phyloP scores from a whole-genome alignment of 1,140 invertebrate genomes.

The Drosophila gunungcola region DNA sequence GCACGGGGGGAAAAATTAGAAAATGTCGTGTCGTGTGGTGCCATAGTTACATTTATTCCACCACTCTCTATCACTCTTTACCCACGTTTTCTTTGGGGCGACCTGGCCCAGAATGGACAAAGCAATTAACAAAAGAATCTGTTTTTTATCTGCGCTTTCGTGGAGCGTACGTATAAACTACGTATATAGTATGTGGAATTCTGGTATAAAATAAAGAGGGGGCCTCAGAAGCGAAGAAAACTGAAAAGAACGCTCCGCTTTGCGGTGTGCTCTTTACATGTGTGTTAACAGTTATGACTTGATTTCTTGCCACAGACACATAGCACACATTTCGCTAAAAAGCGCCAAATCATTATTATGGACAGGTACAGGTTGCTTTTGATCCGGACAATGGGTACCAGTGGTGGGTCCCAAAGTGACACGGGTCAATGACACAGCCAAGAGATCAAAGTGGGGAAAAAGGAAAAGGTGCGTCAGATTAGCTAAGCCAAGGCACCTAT shows the following conservation, averaged over 20 bases:
- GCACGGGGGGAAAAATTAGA: conserved; percentile 38
- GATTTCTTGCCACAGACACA: conserved; percentile 69
- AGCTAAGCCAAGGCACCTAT: conserved; percentile 25
- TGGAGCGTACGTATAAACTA: neutral
- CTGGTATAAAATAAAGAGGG: neutral
- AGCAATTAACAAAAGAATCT: conserved; percentile 52
- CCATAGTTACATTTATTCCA: conserved; percentile 47
- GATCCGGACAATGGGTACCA: conserved; percentile 37
- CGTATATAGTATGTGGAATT: too few relatives aligned
- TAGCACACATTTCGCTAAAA: conserved; percentile 44
- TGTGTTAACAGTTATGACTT: conserved; percentile 70
- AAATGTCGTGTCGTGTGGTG: conserved; percentile 58
- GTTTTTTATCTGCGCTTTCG: conserved; percentile 34
- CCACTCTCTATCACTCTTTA: conserved; percentile 32
- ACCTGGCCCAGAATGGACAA: conserved; percentile 23
- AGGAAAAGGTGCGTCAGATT: conserved; percentile 9
- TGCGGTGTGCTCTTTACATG: conserved; percentile 39
- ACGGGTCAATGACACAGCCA: conserved; percentile 44
- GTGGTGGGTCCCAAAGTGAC: conserved; percentile 7
- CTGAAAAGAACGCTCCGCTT: conserved; percentile 41
- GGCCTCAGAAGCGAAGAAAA: neutral
- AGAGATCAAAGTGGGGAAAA: neutral
- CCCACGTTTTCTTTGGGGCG: conserved; percentile 35
- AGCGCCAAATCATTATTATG: conserved; percentile 69
- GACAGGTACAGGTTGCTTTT: conserved; percentile 52